Conservation (phyloP, 2,113 vertebrate species). For the Illadopsis cleaveri region DNA sequence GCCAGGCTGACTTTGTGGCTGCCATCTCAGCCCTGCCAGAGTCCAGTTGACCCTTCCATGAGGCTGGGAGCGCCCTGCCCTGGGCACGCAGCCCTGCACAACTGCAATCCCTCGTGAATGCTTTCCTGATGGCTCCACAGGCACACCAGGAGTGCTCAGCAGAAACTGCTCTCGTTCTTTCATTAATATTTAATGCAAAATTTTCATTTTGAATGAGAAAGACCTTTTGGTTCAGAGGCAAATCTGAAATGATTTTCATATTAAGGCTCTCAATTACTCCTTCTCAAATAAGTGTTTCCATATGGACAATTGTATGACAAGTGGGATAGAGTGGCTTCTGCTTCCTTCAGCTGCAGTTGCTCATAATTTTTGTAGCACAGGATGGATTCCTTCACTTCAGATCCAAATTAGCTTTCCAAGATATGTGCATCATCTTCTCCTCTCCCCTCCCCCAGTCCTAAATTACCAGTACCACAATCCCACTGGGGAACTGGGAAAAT, state of each 20-base stretch:
- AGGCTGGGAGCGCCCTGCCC: background rate
- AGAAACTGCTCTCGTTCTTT: constrained; percentile 14
- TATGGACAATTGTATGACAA: constrained; percentile 37
- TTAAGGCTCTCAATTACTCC: constrained; percentile 45
- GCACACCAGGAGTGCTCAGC: background rate
- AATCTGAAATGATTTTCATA: constrained; percentile 6
- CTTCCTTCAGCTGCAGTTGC: constrained; percentile 23
- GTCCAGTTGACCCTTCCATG: rapidly evolving
- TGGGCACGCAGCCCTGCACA: background rate
- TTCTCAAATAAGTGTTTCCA: constrained; percentile 21
- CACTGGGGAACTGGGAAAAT: background rate
- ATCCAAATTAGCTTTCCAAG: background rate
- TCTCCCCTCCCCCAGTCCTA: background rate
- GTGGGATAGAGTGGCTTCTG: background rate
- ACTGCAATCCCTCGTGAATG: background rate
- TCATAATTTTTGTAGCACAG: constrained; percentile 38
- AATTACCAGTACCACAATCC: background rate
- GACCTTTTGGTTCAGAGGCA: background rate
- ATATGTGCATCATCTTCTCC: background rate
- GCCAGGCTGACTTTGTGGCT: background rate
- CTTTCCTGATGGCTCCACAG: background rate
- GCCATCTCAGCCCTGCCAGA: background rate
- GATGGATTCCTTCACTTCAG: constrained; percentile 21
- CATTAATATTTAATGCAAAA: constrained; percentile 35
- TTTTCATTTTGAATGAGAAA: constrained; percentile 15